Percentiles rank a stretch among this genome's conserved stretches.
phyloP scores from a whole-genome alignment of 2,797 vertebrate genomes.

The Buphagus erythrorhynchus region DNA sequence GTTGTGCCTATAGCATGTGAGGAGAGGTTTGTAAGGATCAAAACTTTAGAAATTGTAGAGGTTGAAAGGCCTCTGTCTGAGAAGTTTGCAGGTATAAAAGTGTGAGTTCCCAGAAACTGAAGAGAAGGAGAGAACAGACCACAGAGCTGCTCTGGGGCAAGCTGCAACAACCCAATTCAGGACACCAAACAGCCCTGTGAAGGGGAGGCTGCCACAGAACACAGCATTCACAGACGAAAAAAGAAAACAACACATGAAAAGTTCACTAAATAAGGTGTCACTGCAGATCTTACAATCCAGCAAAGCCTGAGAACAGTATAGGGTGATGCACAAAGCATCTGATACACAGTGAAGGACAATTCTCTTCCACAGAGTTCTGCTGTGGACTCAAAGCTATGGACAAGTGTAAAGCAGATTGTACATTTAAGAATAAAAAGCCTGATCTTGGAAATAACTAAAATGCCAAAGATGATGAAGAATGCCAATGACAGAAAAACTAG shows the following conservation, averaged over 20 bases:
- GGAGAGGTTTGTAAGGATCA: not conserved
- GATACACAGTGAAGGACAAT: accelerated
- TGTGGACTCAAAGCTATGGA: not conserved
- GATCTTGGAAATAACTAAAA: not conserved
- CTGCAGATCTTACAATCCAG: not conserved
- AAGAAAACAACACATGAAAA: accelerated
- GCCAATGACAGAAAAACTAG: not conserved
- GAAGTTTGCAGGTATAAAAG: not conserved
- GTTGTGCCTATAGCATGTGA: not conserved
- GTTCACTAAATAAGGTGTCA: not conserved
- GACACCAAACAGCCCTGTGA: not conserved
- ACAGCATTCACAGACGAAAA: not conserved
- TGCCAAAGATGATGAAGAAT: not conserved
- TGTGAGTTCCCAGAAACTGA: accelerated
- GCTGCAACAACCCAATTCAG: not conserved
- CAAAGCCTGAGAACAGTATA: not conserved
- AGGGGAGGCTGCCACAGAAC: not conserved
- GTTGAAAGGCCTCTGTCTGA: not conserved
- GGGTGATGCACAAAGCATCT: not conserved
- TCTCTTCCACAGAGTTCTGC: not conserved
- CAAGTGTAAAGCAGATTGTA: not conserved
- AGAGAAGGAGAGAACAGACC: not conserved
- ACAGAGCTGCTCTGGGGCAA: not conserved
- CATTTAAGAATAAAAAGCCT: not conserved
- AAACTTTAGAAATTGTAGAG: not conserved